Conservation (phyloP, 2,113 vertebrate species). For the Bothrops jararaca region DNA sequence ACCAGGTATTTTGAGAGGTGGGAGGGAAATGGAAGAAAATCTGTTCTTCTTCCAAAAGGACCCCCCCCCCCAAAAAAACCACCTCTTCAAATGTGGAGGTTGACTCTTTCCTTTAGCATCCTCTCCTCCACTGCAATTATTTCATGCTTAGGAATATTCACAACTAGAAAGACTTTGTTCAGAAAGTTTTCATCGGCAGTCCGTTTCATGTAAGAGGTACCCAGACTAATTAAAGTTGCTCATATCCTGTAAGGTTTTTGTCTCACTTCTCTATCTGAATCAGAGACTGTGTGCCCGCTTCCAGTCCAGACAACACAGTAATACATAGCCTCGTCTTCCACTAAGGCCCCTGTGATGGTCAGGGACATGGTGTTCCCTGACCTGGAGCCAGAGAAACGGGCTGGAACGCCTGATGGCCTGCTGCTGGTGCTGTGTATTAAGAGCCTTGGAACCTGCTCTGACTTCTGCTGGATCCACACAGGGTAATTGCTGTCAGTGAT, state of each 20-base stretch:
- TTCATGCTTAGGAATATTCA: no score
- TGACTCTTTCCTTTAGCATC: no score
- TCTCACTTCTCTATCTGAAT: neutral
- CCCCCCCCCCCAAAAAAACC: no score
- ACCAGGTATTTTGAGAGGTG: no score
- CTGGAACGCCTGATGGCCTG: neutral
- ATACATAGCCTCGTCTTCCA: neutral
- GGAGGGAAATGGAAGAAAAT: no score
- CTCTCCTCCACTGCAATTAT: no score
- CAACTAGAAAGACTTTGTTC: no score
- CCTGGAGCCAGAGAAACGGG: conserved; percentile 9
- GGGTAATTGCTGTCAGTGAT: neutral
- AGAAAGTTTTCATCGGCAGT: no score
- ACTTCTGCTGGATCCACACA: conserved; percentile 8
- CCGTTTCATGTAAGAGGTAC: no score
- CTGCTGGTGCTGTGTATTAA: neutral
- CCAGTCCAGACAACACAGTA: neutral
- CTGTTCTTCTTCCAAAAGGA: no score
- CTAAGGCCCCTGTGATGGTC: neutral
- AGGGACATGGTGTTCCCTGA: neutral
- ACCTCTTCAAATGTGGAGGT: no score
- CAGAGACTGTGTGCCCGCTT: neutral
- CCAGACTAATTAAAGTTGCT: no score
- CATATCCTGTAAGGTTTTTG: neutral
- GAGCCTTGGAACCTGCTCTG: neutral